Evolutionary conservation across 2,888 invertebrate species (phyloP), one percentile per base, ranked within the genome.

Genomic region (Tiliacea citrago): DNA sequence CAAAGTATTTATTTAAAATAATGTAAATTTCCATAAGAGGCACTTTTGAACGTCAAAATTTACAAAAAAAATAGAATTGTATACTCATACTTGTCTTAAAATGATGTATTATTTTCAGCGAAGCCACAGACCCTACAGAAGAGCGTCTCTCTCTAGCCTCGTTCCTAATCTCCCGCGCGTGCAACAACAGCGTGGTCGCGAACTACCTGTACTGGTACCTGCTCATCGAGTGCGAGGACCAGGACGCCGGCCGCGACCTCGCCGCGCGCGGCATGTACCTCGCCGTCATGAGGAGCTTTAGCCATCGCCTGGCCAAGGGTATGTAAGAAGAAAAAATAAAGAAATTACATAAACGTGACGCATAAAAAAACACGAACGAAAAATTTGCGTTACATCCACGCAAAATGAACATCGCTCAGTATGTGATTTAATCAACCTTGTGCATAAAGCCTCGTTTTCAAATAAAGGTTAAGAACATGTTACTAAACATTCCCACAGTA

Each of bases 121-220:
- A 90, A 10, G 10, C 79, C 0, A 7, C 78, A 0, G 90, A 89
- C 1, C 76, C 85, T 0, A 66, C 82, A 0, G 95, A 95, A 12
- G 96, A 97, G 39, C 92, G 94, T 0, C 95, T 96, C 39, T 98
- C 99, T 95, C 97, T 99, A 67, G 98, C 99, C 0, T 98, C 98
- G 68, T 99, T 99, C 96, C 97, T 99, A 21, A 99, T 99, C 84
- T 97, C 97, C 68, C 97, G 99, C 73, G 99, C 99, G 0, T 98
- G 98, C 93, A 97, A 97, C 90, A 99, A 99, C 97, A 97, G 98
- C 68, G 98, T 97, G 24, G 96, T 99, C 63, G 99, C 99, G 66
- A 99, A 99, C 97, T 99, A 99, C 94, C 98, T 99, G 87, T 99
- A 99, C 96, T 99, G 99, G 99, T 99, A 99, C 96, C 96, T 99